Evolutionary conservation across 2,113 vertebrate genomes (phyloP), one percentile per base, ranked within the genome.

Genomic region (Gymnocephalus cernua): DNA sequence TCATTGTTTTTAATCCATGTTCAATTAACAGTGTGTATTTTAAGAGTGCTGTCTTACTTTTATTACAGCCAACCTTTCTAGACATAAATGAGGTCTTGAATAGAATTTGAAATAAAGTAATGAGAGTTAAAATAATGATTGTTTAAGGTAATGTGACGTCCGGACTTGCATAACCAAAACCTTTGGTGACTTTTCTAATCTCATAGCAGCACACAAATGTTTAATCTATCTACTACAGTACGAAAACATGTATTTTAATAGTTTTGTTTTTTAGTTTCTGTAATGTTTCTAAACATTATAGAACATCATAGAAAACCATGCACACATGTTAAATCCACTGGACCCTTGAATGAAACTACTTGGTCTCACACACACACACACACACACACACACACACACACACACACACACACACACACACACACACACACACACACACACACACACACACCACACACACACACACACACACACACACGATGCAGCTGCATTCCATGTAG

Each of bases 401-500:
- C 35, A 38, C 35, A 38, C 35, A 38, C 35, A 38, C 35, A 35
- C 35, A 35, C 35, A 35, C 35, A 38, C 35, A 38, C 35, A 38
- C 35, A 9, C 35, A 38, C 35, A 38, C 35, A 9, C 35, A 9
- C 35, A 38, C 35, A 9, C 35, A 9, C 35, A 38, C 35, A 38
- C 35, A 10, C 8, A 38, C 38, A 38, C 38, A 10, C 38, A 38
- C 38, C 38, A 9, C 35, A 9, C 35, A 38, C 35, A 9, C 35
- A 9, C 35, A 38, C 35, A 38, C 35, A 10, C 8, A 38, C 38
- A 38, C 38, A 10, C 38, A 38, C 38, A 8, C 6, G 9, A 38
- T 38, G 38, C 15, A 29, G 25, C 38, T 35, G n/a, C 29, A 66
- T 88, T 84, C 78, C 79, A 51, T 4, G 1, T 5, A 38, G 44